Conservation (phyloP, 2,888 invertebrate genomes). For the Carpatolechia fugitivella region DNA sequence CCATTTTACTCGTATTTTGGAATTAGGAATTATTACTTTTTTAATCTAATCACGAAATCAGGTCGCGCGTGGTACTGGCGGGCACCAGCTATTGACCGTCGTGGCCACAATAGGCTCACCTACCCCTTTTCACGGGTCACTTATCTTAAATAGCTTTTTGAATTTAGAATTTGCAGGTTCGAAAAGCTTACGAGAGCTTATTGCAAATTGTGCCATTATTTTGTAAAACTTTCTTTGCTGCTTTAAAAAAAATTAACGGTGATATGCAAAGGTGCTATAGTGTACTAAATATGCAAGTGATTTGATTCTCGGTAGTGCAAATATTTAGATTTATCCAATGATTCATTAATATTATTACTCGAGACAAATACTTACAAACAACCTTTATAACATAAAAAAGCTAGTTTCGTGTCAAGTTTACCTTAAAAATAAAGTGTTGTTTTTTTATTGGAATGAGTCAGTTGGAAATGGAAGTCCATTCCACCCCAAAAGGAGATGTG, state of each 20-base stretch:
- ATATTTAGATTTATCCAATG: no score
- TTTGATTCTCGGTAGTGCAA: no score
- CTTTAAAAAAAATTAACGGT: neutral
- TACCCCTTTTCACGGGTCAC: conserved; percentile 12
- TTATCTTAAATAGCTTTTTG: conserved; percentile 10
- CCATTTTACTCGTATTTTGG: conserved; percentile 24
- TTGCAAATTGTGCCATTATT: neutral
- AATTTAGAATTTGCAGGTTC: conserved; percentile 6
- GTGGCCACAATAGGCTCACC: conserved; percentile 27
- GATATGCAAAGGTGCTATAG: no score
- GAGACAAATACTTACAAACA: no score
- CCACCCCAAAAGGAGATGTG: conserved; percentile 20
- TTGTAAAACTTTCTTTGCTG: neutral
- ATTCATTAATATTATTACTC: no score
- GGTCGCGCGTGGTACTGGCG: conserved; percentile 55
- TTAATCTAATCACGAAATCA: conserved; percentile 61
- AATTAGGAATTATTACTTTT: conserved; percentile 46
- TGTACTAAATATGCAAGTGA: no score
- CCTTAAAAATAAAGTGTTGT: neutral
- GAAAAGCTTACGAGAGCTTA: neutral
- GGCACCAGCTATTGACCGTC: conserved; percentile 68
- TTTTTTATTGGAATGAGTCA: conserved; percentile 7
- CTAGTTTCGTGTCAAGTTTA: no score
- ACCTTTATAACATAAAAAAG: no score
- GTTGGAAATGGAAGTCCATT: neutral